A percentile compares a stretch with the other conserved stretches of the same genome.
Evolutionary conservation across 2,797 vertebrate genomes (phyloP).

Genomic region (Chelon labrosus): DNA sequence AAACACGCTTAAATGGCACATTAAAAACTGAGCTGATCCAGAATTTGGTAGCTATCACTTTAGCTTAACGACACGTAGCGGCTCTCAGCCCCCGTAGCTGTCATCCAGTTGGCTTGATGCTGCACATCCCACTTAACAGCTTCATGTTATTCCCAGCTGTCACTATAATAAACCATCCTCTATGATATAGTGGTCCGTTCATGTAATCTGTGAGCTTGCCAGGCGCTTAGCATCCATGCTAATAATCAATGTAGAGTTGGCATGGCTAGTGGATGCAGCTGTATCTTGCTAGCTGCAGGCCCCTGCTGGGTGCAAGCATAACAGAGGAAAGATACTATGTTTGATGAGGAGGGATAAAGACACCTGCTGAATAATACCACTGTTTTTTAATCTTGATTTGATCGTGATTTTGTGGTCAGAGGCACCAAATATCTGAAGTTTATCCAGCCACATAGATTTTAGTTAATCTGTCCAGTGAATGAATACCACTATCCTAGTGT

Average conservation of each 20-base stretch:
- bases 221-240: constrained; percentile 9
- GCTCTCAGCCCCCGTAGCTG: constrained; percentile 37
- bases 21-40: not conserved
- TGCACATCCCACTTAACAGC: constrained; percentile 3
- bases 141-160: not conserved
- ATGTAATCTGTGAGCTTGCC: not conserved
- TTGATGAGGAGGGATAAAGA: not conserved
- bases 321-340: not conserved
- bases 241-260: not conserved
- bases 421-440: not conserved
- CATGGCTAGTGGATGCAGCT: constrained; percentile 6
- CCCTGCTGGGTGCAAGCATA: constrained; percentile 29
- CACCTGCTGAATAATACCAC: not conserved
- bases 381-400: not conserved
- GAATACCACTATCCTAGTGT: not conserved
- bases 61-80: constrained; percentile 10
- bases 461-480: not conserved
- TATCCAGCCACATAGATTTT: no score
- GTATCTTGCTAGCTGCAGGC: constrained; percentile 61
- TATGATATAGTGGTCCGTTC: not conserved
- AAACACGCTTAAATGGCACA: not conserved
- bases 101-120: constrained; percentile 38
- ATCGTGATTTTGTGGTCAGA: not conserved
- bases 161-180: not conserved
- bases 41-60: constrained; percentile 2